Base-by-base conservation (phyloP, 2,888 invertebrate genomes). In the Vesta saturnalis region DNA sequence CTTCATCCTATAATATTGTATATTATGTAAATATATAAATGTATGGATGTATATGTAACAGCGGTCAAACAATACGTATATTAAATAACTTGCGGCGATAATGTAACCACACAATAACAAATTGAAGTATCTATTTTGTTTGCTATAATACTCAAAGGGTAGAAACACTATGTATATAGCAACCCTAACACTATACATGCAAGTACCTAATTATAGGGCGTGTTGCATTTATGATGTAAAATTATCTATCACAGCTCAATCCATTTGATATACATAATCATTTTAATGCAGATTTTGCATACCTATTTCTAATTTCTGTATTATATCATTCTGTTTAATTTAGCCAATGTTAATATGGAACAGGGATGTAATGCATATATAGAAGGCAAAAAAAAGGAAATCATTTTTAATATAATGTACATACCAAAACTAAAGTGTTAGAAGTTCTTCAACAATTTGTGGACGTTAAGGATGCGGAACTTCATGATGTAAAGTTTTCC, bases 91-190 rank as follows among this genome's bases (percentile, higher is more conserved):
- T n/a, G 23, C 16, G 14, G 64, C 57, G 30, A 56, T 23, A 63
- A 57, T 57, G 59, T 43, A 65, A 59, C 69, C 69, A 56, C 69
- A 69, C 66, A 66, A 69, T 69, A 69, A 64, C 69, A 66, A 66
- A 69, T 69, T 65, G 69, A 61, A 39, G 62, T 61, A 62, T 69
- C 61, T 60, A 62, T 65, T 64, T 58, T 69, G 69, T 69, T 69
- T 69, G 69, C 61, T 35, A 46, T 64, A 61, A 69, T 64, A 64
- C 69, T 39, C 69, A 49, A 43, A 69, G 69, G 69, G 69, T 60
- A 60, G 52, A 56, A 23, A 21, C 52, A 54, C 59, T 64, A 59
- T 68, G 47, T 55, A 64, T 56, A n/a, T n/a, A 6, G n/a, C 39
- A 39, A 4, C 68, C 68, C 68, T 60, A 23, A 60, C 59, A 60